Percentiles rank a stretch among this genome's conserved stretches.
Conservation (phyloP, 2,113 vertebrate genomes). For the Sapayoa aenigma region DNA sequence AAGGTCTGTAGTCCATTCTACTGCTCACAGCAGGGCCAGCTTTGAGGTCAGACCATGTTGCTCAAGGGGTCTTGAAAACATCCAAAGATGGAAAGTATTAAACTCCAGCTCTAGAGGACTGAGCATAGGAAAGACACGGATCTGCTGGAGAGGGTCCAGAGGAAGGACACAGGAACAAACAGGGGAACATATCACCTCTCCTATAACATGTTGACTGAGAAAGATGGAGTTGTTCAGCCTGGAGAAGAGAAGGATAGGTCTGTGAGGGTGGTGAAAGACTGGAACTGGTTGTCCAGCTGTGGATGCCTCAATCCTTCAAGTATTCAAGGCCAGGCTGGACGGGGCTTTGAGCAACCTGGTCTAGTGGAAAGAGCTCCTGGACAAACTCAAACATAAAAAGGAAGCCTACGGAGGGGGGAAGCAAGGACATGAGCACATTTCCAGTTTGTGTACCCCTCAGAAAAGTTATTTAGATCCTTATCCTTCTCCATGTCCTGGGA, state of each 20-base stretch:
- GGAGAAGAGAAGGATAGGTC: not conserved
- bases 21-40: not conserved
- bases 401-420: not conserved
- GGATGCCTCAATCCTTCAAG: not conserved
- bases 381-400: not conserved
- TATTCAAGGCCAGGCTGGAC: not conserved
- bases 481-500: not conserved
- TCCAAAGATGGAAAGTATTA: not conserved
- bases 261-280: not conserved
- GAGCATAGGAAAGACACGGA: not conserved
- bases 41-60: not conserved
- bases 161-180: not conserved
- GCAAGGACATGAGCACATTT: fast-evolving
- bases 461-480: not conserved
- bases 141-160: not conserved
- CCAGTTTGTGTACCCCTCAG: not conserved
- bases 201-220: not conserved
- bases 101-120: not conserved
- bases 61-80: not conserved
- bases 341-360: not conserved
- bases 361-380: not conserved
- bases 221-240: not conserved
- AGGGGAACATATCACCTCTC: not conserved
- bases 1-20: not conserved
- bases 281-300: not conserved